phyloP scores from a whole-genome alignment of 2,113 vertebrate species.

The Channa maculata region DNA sequence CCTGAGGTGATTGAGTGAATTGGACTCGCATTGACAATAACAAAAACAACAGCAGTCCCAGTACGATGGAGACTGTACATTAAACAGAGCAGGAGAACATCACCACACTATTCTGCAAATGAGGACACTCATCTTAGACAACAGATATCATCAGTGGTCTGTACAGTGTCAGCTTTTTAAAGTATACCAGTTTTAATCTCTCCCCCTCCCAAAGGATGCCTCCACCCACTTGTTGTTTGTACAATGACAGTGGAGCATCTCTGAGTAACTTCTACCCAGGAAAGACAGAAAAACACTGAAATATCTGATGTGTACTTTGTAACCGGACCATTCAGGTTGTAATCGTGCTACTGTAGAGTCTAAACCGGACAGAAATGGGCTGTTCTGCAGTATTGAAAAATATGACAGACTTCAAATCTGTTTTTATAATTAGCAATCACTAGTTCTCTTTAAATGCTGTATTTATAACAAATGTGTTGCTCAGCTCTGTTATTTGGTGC shows the following conservation, averaged over 20 bases:
- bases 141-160: neutral
- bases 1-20: neutral
- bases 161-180: neutral
- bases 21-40: neutral
- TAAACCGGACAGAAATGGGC: no score
- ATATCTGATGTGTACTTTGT: neutral
- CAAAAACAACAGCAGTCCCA: neutral
- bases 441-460: neutral
- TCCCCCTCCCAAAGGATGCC: neutral
- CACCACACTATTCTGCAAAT: neutral
- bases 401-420: no score
- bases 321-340: neutral
- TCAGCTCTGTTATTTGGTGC: neutral
- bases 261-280: neutral
- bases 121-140: neutral
- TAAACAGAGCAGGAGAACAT: neutral
- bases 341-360: no score
- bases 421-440: no score
- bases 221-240: neutral
- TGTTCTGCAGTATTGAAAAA: no score
- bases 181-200: neutral
- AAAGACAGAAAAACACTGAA: neutral
- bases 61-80: slow-evolving; percentile 17
- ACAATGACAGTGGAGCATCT: neutral
- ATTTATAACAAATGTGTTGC: neutral